phyloP scores from a whole-genome alignment of 2,888 invertebrate species.

The Diarsia dahlii region DNA sequence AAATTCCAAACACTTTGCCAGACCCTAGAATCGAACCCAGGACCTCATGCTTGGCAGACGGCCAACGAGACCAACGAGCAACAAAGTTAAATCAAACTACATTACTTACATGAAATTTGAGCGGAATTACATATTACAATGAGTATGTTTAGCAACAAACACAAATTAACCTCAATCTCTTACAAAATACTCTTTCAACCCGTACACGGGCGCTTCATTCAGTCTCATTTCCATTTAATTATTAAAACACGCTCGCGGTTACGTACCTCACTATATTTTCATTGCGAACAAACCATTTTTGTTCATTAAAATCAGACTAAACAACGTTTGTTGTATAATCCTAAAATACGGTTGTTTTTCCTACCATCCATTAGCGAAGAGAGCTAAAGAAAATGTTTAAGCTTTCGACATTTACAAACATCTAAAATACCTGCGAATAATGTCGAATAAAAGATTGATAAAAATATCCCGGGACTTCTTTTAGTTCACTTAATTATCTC shows the following conservation, averaged over 20 bases:
- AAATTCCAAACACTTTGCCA: too few relatives aligned
- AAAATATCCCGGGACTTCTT: conserved; percentile 74
- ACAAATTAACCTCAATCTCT: conserved; percentile 51
- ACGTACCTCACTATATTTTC: conserved; percentile 53
- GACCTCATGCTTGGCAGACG: too few relatives aligned
- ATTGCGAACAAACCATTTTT: conserved; percentile 63
- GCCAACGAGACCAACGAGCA: too few relatives aligned
- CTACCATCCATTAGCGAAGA: conserved; percentile 78
- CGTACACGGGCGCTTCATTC: conserved; percentile 23
- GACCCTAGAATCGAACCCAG: too few relatives aligned
- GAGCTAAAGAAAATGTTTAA: conserved; percentile 74
- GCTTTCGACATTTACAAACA: conserved; percentile 76
- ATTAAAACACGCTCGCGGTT: conserved; percentile 56
- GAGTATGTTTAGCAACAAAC: conserved; percentile 1
- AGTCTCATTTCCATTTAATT: conserved; percentile 49
- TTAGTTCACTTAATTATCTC: conserved; percentile 82
- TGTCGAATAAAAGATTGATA: conserved; percentile 70
- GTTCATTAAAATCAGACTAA: conserved; percentile 75
- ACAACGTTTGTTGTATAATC: conserved; percentile 71
- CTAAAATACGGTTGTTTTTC: conserved; percentile 75
- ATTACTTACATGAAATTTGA: not conserved
- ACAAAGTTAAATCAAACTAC: not conserved
- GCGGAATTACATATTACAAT: conserved; percentile 17
- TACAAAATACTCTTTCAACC: conserved; percentile 23
- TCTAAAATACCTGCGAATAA: conserved; percentile 72